phyloP scores from a whole-genome alignment of 2,113 vertebrate genomes.

The Microtus ochrogaster region DNA sequence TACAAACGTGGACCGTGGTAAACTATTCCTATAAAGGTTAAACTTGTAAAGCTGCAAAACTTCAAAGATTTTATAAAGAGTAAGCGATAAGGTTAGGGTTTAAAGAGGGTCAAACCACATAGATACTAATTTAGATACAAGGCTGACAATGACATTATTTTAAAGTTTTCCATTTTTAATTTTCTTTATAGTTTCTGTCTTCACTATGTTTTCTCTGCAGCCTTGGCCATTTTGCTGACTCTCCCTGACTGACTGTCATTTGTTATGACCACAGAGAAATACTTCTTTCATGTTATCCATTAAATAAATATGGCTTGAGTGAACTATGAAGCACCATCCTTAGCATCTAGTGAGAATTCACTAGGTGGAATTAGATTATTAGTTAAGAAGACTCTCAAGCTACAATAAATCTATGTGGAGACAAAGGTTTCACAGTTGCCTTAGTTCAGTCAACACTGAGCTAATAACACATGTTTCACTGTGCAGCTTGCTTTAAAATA shows the following conservation, averaged over 20 bases:
- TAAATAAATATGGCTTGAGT: not conserved
- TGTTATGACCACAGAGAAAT: not conserved
- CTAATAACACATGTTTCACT: not conserved
- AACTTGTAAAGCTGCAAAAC: not conserved
- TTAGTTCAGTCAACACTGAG: not conserved
- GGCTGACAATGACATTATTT: not conserved
- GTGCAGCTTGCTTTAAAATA: not conserved
- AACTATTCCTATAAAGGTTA: not conserved
- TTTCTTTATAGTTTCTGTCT: not conserved
- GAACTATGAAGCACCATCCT: not conserved
- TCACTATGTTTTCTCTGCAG: not conserved
- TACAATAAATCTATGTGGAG: not conserved
- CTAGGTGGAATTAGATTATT: not conserved
- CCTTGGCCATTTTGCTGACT: not conserved
- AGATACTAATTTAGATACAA: conserved; percentile 2
- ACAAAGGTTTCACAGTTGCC: not conserved
- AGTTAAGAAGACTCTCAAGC: not conserved
- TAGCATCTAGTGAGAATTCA: not conserved
- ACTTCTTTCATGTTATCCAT: not conserved
- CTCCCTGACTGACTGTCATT: not conserved
- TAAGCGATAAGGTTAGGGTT: not conserved
- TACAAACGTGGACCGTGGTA: not conserved
- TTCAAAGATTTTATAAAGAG: not conserved
- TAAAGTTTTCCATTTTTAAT: not conserved
- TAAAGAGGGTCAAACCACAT: not conserved